These are phyloP conservation scores for Scytalopus superciliaris DNA, from an alignment of 2,113 vertebrate genomes.

Conservation along the genomic window DNA sequence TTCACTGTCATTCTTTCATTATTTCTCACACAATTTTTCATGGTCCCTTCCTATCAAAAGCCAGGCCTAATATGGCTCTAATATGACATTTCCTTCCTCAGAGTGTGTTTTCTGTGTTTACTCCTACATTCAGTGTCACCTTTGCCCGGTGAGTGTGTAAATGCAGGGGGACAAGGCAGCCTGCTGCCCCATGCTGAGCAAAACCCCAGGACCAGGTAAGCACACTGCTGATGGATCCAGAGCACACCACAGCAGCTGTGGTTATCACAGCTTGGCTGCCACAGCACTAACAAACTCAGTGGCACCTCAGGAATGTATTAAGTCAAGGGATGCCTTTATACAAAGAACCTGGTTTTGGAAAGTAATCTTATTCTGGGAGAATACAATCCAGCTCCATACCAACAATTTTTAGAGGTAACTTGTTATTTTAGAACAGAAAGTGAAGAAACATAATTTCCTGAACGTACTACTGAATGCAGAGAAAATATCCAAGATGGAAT, in stretches of 20 bases:
- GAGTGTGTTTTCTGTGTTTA: background rate
- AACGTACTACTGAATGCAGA: background rate
- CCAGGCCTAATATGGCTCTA: background rate
- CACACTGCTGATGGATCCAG: fast-evolving
- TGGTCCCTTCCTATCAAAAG: background rate
- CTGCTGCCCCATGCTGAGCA: fast-evolving
- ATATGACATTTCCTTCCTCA: background rate
- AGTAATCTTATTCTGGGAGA: background rate
- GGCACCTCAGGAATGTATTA: background rate
- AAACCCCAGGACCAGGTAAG: background rate
- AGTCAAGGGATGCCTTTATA: background rate
- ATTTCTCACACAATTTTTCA: background rate
- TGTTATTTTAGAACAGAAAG: background rate
- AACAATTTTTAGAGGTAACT: background rate
- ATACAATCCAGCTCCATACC: background rate
- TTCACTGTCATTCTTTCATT: background rate
- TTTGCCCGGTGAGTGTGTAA: background rate
- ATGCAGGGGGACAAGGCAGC: background rate
- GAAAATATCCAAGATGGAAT: background rate
- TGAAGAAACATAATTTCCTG: background rate
- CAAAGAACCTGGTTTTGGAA: background rate
- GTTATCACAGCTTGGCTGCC: background rate
- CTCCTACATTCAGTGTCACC: background rate
- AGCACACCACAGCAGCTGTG: no score
- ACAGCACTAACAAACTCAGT: background rate